Conservation (phyloP, 2,888 invertebrate species). For the Meloe dianella region DNA sequence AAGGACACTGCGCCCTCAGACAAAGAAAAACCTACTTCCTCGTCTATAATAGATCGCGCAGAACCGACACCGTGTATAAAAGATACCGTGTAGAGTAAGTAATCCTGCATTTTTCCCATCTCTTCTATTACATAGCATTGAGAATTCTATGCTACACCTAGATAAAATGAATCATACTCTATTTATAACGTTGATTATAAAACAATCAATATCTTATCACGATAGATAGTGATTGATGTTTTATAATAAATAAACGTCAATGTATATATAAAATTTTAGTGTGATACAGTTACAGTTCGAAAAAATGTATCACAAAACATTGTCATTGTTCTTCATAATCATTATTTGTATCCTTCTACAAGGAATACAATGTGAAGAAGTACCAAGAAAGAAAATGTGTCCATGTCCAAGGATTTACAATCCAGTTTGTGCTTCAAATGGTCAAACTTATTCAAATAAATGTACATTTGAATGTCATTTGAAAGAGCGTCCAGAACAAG, state of each 20-base stretch:
- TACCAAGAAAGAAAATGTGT: background rate
- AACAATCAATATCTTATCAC: background rate
- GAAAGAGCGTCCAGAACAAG: background rate
- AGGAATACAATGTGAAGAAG: background rate
- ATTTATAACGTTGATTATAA: too few relatives aligned
- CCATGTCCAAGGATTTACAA: slow-evolving; percentile 18
- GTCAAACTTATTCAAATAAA: slow-evolving; percentile 18
- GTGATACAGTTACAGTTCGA: background rate
- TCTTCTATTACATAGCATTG: too few relatives aligned
- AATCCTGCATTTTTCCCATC: too few relatives aligned
- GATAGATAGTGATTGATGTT: background rate
- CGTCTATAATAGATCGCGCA: too few relatives aligned
- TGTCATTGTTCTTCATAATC: background rate
- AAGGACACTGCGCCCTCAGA: too few relatives aligned
- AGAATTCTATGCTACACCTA: too few relatives aligned
- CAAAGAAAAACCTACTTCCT: too few relatives aligned
- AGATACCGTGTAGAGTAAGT: too few relatives aligned
- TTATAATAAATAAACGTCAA: background rate
- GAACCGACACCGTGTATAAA: too few relatives aligned
- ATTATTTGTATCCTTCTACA: background rate
- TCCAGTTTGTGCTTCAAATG: slow-evolving; percentile 26
- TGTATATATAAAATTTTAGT: background rate
- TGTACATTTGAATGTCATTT: slow-evolving; percentile 20
- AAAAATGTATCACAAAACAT: background rate
- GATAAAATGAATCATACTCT: too few relatives aligned